Conservation (phyloP, 2,888 invertebrate genomes). For the Lapara coniferarum region DNA sequence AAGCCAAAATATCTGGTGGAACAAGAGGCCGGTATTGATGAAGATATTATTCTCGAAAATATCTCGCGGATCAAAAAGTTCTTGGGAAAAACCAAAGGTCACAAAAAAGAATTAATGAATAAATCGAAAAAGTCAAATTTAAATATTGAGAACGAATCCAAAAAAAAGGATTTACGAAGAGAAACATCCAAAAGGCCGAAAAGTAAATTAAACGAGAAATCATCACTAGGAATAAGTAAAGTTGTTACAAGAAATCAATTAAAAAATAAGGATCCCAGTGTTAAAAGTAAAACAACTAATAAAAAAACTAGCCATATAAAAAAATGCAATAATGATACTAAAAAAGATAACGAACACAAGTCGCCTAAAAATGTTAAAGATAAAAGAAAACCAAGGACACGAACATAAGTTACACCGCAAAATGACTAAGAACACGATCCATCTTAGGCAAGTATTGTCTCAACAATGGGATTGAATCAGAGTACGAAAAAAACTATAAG, state of each 20-base stretch:
- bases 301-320: not conserved
- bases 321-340: not conserved
- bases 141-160: too few species aligned
- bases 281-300: not conserved
- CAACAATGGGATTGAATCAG: conserved; percentile 7
- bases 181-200: not conserved
- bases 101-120: conserved; percentile 25
- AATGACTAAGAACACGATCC: not conserved
- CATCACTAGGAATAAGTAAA: not conserved
- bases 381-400: conserved; percentile 27
- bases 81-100: conserved; percentile 28
- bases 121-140: not conserved
- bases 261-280: not conserved
- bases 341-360: not conserved
- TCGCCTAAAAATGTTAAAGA: conserved; percentile 23
- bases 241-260: not conserved
- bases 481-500: conserved; percentile 36
- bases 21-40: conserved; percentile 60
- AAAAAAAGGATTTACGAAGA: not conserved
- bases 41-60: conserved; percentile 65
- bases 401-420: not conserved
- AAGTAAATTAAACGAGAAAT: not conserved
- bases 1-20: conserved; percentile 56
- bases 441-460: not conserved
- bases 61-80: conserved; percentile 57